Base-by-base conservation (phyloP, 2,797 vertebrate species). In the Heliangelus exortis region DNA sequence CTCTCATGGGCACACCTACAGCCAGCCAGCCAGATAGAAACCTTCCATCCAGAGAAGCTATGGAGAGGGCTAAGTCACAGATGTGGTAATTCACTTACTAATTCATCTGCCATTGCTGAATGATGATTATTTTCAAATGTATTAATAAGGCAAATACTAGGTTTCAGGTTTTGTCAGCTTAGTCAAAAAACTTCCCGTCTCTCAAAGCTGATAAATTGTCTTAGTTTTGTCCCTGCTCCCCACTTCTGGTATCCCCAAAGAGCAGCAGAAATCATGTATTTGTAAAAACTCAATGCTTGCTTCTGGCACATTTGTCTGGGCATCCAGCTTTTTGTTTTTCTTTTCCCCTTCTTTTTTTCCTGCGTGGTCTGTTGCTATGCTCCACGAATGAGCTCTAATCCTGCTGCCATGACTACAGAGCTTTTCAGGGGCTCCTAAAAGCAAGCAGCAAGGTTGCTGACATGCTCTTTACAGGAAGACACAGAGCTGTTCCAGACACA, bases 391-490 rank as follows among this genome's bases (percentile, higher is more conserved):
- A 96, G 94, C 95, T 87, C 93, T 92, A 88, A 92, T 95, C 91
- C 90, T 90, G 95, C 94, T 96, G 87, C 93, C 93, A 96, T 95
- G 94, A 88, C 93, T 94, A 96, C 96, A 94, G 59, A 82, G 93
- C 94, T 90, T 96, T 95, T 92, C 91, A 96, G 91, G 69, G 86
- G 77, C 87, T 95, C 85, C 91, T 91, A 88, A 87, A 95, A 76
- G 91, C 90, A 73, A 90, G 85, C 85, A 96, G 83, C 69, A 76
- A 95, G 91, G 76, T 92, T 95, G 90, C 90, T 88, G 88, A 84
- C 87, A 86, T 48, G 66, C 51, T 94, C 57, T 74, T 89, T 89
- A 62, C 53, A 74, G 82, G 78, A 95, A 75, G 89, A 93, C 85
- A 85, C 79, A 74, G 50, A 68, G 58, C 93, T 96, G 73, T 54